These are phyloP conservation scores for Eumaeus atala DNA, from an alignment of 1,140 invertebrate genomes.

Conservation along the genomic window DNA sequence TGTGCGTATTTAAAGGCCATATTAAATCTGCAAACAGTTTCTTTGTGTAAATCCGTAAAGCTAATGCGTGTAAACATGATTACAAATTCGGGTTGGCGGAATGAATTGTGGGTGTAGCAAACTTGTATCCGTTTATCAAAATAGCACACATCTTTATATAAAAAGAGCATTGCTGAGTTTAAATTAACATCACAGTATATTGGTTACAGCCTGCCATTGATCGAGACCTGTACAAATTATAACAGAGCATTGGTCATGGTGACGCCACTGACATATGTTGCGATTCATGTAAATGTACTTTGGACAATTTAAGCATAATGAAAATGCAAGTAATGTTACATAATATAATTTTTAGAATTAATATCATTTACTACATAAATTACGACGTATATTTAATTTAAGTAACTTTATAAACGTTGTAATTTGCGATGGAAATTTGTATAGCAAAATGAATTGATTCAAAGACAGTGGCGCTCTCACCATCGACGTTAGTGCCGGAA, in stretches of 20 bases:
- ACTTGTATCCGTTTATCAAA: conserved; percentile 23
- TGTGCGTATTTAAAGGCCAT: conserved; percentile 33
- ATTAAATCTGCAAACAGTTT: conserved; percentile 22
- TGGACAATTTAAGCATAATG: too few species aligned
- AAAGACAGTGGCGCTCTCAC: neutral
- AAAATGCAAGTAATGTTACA: too few species aligned
- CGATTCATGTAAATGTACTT: too few species aligned
- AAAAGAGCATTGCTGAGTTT: conserved; percentile 7
- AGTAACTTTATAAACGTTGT: too few species aligned
- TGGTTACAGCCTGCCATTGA: neutral
- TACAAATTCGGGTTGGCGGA: conserved; percentile 30
- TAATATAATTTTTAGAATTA: too few species aligned
- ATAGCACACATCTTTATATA: conserved; percentile 18
- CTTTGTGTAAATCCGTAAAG: conserved; percentile 18
- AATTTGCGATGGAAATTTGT: too few species aligned
- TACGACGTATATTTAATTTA: too few species aligned
- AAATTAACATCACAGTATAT: conserved; percentile 24
- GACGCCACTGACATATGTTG: neutral
- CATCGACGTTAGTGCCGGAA: conserved; percentile 18
- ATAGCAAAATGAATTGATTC: neutral
- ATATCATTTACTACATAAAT: too few species aligned
- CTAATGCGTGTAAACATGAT: conserved; percentile 16
- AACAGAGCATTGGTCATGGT: neutral
- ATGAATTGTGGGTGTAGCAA: conserved; percentile 53
- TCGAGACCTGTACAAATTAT: too few species aligned